phyloP scores from a whole-genome alignment of 2,888 invertebrate genomes.

The Tubiluchus corallicola region DNA sequence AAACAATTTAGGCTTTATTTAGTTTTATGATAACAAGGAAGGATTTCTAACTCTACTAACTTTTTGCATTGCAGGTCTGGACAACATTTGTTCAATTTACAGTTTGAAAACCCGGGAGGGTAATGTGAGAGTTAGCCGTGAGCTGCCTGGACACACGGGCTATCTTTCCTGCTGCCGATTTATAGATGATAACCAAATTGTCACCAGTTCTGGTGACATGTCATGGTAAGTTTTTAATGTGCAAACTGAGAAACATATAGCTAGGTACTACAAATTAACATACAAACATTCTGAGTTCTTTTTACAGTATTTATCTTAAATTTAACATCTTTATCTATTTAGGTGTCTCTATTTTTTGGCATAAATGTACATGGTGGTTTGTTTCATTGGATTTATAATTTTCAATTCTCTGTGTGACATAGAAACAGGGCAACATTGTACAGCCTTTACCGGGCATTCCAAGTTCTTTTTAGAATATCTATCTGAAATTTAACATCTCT shows the following conservation, averaged over 20 bases:
- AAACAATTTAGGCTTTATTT: no score
- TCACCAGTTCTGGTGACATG: slow-evolving; percentile 99
- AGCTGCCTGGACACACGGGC: slow-evolving; percentile 97
- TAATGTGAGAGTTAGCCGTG: slow-evolving; percentile 94
- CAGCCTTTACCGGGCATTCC: slow-evolving; percentile 96
- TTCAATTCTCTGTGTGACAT: slow-evolving; percentile 95
- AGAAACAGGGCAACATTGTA: slow-evolving; percentile 98
- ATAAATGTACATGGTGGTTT: no score
- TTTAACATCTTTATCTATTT: no score
- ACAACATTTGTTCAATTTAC: slow-evolving; percentile 97
- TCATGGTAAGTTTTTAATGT: slow-evolving; percentile 53
- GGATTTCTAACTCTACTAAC: no score
- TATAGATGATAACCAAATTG: slow-evolving; percentile 97
- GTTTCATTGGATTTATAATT: slow-evolving; percentile 12
- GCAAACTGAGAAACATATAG: no score
- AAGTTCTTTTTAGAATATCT: no score
- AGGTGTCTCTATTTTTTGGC: no score
- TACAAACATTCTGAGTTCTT: no score
- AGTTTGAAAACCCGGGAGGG: slow-evolving; percentile 93
- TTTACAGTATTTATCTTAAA: no score
- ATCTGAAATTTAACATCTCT: no score
- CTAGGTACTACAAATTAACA: no score
- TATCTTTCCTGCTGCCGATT: slow-evolving; percentile 99
- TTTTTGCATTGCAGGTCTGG: slow-evolving; percentile 42
- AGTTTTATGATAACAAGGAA: no score